These are phyloP conservation scores for Drosophila tristis DNA, from an alignment of 1,140 invertebrate genomes.

Conservation along the genomic window DNA sequence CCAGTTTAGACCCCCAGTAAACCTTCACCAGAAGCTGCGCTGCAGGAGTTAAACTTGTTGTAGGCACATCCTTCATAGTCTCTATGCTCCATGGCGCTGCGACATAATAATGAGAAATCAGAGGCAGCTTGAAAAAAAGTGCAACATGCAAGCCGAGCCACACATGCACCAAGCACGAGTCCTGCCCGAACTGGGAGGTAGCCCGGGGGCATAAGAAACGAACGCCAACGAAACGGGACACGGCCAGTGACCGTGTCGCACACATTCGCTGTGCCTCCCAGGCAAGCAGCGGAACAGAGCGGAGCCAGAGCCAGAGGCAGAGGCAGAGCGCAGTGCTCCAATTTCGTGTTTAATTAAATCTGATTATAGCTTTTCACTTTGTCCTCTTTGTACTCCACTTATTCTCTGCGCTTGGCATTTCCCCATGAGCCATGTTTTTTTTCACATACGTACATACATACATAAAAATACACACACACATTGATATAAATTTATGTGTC, in stretches of 20 bases:
- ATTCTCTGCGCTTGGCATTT: constrained; percentile 36
- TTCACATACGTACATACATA: not conserved
- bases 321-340: constrained; percentile 45
- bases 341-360: constrained; percentile 81
- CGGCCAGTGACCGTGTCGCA: constrained; percentile 58
- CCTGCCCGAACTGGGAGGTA: constrained; percentile 10
- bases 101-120: constrained; percentile 80
- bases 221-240: constrained; percentile 27
- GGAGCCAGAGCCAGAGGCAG: too few species aligned
- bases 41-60: not conserved
- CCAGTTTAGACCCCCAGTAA: not conserved
- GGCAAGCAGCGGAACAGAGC: constrained; percentile 27
- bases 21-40: constrained; percentile 2
- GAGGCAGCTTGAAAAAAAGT: constrained; percentile 47
- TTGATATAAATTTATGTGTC: too few species aligned
- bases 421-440: constrained; percentile 8
- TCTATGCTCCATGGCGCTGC: constrained; percentile 29
- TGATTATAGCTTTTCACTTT: constrained; percentile 77
- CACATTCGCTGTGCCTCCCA: constrained; percentile 51
- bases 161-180: constrained; percentile 33
- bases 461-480: too few species aligned
- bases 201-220: not conserved
- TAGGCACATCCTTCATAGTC: not conserved
- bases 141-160: constrained; percentile 38
- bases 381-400: constrained; percentile 33